Evolutionary conservation across 2,797 vertebrate genomes (phyloP), one percentile per base, ranked within the genome.

Genomic region (Coluber constrictor): DNA sequence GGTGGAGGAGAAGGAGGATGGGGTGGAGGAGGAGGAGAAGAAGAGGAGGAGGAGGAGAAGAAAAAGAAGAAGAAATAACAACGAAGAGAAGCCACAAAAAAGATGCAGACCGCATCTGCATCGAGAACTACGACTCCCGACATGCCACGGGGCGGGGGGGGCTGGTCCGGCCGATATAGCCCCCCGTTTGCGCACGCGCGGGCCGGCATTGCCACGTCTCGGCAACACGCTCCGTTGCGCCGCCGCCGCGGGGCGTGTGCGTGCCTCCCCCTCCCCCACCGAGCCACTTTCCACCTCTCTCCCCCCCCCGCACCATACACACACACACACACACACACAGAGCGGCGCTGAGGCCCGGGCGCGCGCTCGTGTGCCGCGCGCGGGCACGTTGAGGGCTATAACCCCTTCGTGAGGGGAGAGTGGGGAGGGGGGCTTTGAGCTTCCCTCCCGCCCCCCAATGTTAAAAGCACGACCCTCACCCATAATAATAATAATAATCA

Each of bases 161-260:
- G 57, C 57, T 59, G 59, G 6, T 8, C 20, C 7, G 59, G 23
- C 2, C 9, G 25, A 1, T 9, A 1, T 11, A 11, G 23, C 25
- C 61, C 1, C 1, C 27, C 43, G 27, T 23, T 25, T 37, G 86
- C 91, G 91, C 91, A 63, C 6, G 91, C 61, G 91, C 86, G 23
- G 15, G 1, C 37, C 56, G n/a, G 20, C n/a, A 7, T 15, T 91
- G 90, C 90, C 90, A 91, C 90, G 90, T 91, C 74, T 91, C 25
- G 10, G 27, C 29, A 1, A 29, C 3, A 12, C 37, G 37, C 37
- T 47, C 20, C 3, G 15, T 6, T 9, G 15, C 29, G 29, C 66
- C 29, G 66, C 66, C 8, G 70, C 16, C 8, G 32, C 6, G 12
- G 13, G n/a, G 18, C 70, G 18, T 23, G 74, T 32, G n/a, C n/a